A percentile compares a stretch with the other conserved stretches of the same genome.
Evolutionary conservation across 1,140 invertebrate species (phyloP).

Genomic region (Plectus sambesii): DNA sequence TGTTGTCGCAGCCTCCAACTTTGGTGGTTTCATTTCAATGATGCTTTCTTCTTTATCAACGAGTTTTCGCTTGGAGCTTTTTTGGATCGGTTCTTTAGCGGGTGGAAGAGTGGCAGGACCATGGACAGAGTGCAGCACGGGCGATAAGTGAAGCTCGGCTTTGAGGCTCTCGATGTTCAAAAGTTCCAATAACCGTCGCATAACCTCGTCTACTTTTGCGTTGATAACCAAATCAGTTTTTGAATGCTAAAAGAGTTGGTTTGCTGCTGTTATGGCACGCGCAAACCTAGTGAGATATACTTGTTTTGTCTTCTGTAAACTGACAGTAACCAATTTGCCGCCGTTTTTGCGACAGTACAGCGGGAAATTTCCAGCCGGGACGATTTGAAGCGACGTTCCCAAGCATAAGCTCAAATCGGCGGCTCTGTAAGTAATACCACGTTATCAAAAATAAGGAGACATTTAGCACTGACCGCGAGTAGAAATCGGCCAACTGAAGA

Average conservation of each 20-base stretch:
- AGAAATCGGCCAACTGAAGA: conserved; percentile 67
- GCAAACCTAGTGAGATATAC: conserved; percentile 52
- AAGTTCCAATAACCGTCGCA: background rate
- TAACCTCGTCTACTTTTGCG: background rate
- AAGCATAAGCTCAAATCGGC: conserved; percentile 83
- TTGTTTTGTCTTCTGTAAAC: conserved; percentile 91
- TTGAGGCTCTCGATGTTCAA: background rate
- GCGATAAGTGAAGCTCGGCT: too few relatives aligned
- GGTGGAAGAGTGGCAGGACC: too few relatives aligned
- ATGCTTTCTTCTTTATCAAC: too few relatives aligned
- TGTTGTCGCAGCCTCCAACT: too few relatives aligned
- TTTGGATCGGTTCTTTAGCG: too few relatives aligned
- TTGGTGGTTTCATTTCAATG: too few relatives aligned
- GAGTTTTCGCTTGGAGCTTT: too few relatives aligned
- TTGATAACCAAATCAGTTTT: background rate
- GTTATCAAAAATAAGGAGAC: conserved; percentile 10
- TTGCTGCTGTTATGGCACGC: background rate
- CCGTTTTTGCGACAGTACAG: conserved; percentile 72
- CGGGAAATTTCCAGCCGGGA: conserved; percentile 88
- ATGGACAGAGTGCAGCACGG: too few relatives aligned
- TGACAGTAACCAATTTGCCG: conserved; percentile 81
- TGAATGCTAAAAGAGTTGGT: background rate
- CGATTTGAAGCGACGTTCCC: conserved; percentile 90
- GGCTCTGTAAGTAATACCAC: conserved; percentile 52
- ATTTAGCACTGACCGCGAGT: conserved; percentile 61